Evolutionary conservation across 2,888 invertebrate genomes (phyloP), one percentile per base, ranked within the genome.

Genomic region (Priocnemis perturbator): DNA sequence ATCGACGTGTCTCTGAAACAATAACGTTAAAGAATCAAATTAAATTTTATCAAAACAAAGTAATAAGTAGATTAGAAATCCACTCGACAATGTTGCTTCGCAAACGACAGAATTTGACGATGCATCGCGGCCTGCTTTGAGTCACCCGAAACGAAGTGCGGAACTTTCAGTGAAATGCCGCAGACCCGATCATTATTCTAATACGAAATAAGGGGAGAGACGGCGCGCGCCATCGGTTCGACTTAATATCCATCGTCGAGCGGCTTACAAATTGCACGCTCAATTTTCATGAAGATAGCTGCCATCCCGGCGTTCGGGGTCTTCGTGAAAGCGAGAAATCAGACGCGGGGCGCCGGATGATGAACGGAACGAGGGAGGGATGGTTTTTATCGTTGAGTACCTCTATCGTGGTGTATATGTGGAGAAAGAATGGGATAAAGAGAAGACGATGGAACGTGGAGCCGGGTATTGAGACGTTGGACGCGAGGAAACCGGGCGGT

Each of bases 251-350:
- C 73, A 62, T 73, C 65, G 17, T 52, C 52, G 64, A 59, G 21
- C 45, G 58, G 61, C 69, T 74, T 65, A 69, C 72, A 76, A 71
- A 76, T 79, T 78, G 76, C 68, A 67, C 67, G 63, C 71, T 73
- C 72, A 73, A 74, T 76, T 78, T 73, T 76, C 76, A 69, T 56
- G 69, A 73, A 60, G 37, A 37, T 23, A 15, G 30, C 26, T 9
- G n/a, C 5, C n/a, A n/a, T 7, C 21, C 20, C 53, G 53, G 19
- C 20, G 20, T 53, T 14, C 17, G 3, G 3, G 17, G 53, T 3
- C 55, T 21, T 23, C 23, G 21, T 55, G 55, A 21, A 19, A 19
- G 19, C 50, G 50, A 50, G 50, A 14, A 30, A 37, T 26, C n/a
- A 30, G 17, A 15, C 17, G 57, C 11, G 57, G 4, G 19, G 17